Conservation (phyloP, 2,888 invertebrate genomes). For the Macropis europaea region DNA sequence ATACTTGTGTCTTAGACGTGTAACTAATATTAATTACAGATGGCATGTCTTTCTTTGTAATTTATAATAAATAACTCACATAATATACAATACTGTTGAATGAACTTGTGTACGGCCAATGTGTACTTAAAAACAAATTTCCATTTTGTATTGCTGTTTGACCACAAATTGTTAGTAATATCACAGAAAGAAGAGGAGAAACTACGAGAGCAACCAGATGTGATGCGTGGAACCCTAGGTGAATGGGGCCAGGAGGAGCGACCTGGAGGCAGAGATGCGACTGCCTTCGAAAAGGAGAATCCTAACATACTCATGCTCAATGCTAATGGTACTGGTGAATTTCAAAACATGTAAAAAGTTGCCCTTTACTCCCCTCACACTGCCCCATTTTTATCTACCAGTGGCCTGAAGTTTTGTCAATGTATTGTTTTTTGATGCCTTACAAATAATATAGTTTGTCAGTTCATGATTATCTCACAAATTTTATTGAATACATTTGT, state of each 20-base stretch:
- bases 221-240: conserved; percentile 86
- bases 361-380: neutral
- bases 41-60: conserved; percentile 5
- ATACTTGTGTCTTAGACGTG: neutral
- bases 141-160: conserved; percentile 29
- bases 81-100: conserved; percentile 10
- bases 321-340: conserved; percentile 86
- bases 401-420: neutral
- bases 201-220: conserved; percentile 85
- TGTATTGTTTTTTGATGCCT: conserved; percentile 10
- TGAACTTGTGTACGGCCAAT: conserved; percentile 12
- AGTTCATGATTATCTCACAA: neutral
- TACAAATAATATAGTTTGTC: conserved; percentile 5
- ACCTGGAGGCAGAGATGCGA: conserved; percentile 84
- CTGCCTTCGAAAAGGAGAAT: conserved; percentile 89
- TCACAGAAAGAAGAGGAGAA: conserved; percentile 87
- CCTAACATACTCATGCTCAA: conserved; percentile 87
- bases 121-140: conserved; percentile 20
- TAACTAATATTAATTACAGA: neutral
- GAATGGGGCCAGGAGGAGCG: conserved; percentile 88
- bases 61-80: conserved; percentile 16
- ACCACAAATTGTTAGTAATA: conserved; percentile 74
- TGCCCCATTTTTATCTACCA: conserved; percentile 34
- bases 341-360: conserved; percentile 86
- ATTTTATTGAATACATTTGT: conserved; percentile 5